Evolutionary conservation across 2,888 invertebrate genomes (phyloP).

Genomic region (Gandaritis pyraliata): DNA sequence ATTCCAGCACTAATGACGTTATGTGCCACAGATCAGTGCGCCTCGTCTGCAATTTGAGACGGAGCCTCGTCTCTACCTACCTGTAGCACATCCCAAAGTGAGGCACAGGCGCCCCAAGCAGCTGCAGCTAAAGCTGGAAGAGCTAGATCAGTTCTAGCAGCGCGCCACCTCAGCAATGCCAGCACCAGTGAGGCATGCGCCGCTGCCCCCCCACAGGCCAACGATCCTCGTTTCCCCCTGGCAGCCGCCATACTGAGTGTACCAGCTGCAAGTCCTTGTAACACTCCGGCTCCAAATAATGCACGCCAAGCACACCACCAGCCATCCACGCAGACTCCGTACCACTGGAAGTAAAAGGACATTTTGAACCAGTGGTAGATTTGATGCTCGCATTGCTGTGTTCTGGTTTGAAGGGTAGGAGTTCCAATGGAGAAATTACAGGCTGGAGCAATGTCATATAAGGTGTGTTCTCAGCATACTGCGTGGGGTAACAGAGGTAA

Average conservation of each 20-base stretch:
- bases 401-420: no score
- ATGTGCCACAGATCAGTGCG: conserved; percentile 91
- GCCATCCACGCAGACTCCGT: conserved; percentile 92
- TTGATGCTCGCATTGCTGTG: no score
- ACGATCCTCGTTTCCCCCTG: conserved; percentile 88
- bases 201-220: conserved; percentile 91
- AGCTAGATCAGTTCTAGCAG: conserved; percentile 91
- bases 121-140: conserved; percentile 93
- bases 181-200: conserved; percentile 92
- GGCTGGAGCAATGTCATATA: no score
- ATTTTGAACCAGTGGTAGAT: no score
- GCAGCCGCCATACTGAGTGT: conserved; percentile 92
- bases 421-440: no score
- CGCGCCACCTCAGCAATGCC: conserved; percentile 91
- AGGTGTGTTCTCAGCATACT: no score
- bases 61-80: no score
- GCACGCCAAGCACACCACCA: conserved; percentile 90
- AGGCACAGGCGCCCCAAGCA: conserved; percentile 94
- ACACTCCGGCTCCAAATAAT: conserved; percentile 88
- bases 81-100: conserved; percentile 91
- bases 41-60: no score
- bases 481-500: no score
- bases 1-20: conserved; percentile 90
- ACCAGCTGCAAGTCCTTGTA: conserved; percentile 90
- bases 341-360: conserved; percentile 83